Evolutionary conservation across 1,140 invertebrate genomes (phyloP).

Genomic region (Drosophila pallidifrons): DNA sequence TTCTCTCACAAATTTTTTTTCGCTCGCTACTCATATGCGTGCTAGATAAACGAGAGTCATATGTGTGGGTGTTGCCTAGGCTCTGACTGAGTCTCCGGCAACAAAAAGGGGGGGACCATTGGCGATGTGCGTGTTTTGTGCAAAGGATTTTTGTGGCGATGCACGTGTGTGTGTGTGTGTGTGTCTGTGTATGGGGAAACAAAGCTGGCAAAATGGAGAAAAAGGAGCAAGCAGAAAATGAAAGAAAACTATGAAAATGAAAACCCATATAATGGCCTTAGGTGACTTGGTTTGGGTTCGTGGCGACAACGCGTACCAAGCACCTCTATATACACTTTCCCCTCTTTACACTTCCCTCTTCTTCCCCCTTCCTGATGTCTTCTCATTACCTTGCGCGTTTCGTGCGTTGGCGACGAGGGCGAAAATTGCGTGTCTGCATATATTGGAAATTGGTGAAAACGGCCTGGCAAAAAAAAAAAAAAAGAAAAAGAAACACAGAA

Average conservation of each 20-base stretch:
- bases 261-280: conserved; percentile 60
- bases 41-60: conserved; percentile 64
- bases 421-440: conserved; percentile 64
- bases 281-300: conserved; percentile 33
- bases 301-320: conserved; percentile 73
- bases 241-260: conserved; percentile 68
- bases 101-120: conserved; percentile 7
- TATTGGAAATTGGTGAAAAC: conserved; percentile 49
- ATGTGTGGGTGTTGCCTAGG: conserved; percentile 71
- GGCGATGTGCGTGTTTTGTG: conserved; percentile 65
- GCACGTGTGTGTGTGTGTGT: conserved; percentile 21
- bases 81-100: conserved; percentile 23
- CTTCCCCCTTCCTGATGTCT: neutral
- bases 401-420: conserved; percentile 31
- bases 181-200: conserved; percentile 29
- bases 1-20: conserved; percentile 15
- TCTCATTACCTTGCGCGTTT: conserved; percentile 59
- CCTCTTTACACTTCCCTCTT: neutral
- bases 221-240: conserved; percentile 50
- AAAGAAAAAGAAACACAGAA: neutral
- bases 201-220: conserved; percentile 41
- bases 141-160: conserved; percentile 66
- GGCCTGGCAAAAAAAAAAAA: neutral
- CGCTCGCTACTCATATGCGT: conserved; percentile 58
- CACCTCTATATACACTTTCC: conserved; percentile 31